phyloP scores from a whole-genome alignment of 2,797 vertebrate genomes.

The Coilia nasus region DNA sequence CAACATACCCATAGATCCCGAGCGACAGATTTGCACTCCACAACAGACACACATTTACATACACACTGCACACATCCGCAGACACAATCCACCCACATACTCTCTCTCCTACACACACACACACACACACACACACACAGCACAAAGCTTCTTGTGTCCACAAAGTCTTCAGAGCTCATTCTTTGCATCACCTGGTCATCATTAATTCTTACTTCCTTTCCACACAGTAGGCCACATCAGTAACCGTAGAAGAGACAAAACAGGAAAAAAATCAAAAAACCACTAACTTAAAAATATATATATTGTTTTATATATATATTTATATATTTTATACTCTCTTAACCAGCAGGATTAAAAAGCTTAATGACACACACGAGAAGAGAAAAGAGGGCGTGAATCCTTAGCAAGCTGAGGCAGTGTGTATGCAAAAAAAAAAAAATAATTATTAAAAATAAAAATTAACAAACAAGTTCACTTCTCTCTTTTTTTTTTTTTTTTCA shows the following conservation, averaged over 20 bases:
- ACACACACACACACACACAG: constrained; percentile 30
- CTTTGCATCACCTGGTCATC: background rate
- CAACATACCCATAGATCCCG: constrained; percentile 64
- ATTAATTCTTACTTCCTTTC: constrained; percentile 45
- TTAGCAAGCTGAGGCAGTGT: constrained; percentile 44
- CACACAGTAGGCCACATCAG: constrained; percentile 77
- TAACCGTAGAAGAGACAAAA: constrained; percentile 53
- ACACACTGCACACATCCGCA: constrained; percentile 33
- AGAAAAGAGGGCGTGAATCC: constrained; percentile 35
- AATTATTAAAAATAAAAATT: background rate
- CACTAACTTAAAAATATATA: constrained; percentile 59
- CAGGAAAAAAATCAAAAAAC: constrained; percentile 56
- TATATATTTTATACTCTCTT: constrained; percentile 64
- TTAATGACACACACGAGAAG: constrained; percentile 56
- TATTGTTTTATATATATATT: constrained; percentile 53
- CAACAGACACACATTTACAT: background rate
- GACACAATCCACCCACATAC: constrained; percentile 30
- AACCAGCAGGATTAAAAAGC: constrained; percentile 74
- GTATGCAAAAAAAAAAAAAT: constrained; percentile 27
- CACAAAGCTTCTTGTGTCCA: constrained; percentile 19
- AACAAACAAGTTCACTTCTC: background rate
- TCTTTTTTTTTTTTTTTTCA: constrained; percentile 20
- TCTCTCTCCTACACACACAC: constrained; percentile 35
- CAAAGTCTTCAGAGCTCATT: background rate
- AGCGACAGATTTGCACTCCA: constrained; percentile 67